A percentile compares a stretch with the other conserved stretches of the same genome.
Conservation (phyloP, 2,797 vertebrate species). For the Cetoscarus ocellatus region DNA sequence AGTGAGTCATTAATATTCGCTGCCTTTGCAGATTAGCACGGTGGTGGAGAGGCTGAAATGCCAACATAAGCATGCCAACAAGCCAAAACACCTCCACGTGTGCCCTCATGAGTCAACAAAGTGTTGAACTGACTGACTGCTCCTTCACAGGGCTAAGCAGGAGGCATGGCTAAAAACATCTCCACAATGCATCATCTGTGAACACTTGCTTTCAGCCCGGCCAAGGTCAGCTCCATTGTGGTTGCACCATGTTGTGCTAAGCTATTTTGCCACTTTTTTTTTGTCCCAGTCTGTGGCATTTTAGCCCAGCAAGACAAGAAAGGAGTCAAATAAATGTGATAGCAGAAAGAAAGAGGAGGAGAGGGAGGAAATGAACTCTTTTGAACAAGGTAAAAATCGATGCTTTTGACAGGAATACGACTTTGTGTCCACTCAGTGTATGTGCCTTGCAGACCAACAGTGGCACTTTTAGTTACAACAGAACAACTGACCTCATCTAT, state of each 20-base stretch:
- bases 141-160: background rate
- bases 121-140: background rate
- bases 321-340: conserved; percentile 12
- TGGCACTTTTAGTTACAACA: background rate
- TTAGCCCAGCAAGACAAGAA: conserved; percentile 8
- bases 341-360: background rate
- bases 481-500: background rate
- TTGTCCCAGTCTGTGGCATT: conserved; percentile 13
- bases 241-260: background rate
- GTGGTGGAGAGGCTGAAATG: too few species aligned
- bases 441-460: background rate
- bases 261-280: conserved; percentile 13
- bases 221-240: background rate
- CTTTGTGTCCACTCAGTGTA: conserved; percentile 7
- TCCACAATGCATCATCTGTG: background rate
- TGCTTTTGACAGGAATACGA: background rate
- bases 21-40: too few species aligned
- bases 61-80: background rate
- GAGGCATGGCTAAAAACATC: background rate
- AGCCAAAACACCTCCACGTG: background rate
- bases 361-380: background rate
- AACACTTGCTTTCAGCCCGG: conserved; percentile 2
- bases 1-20: too few species aligned
- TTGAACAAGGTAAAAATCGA: conserved; percentile 11
- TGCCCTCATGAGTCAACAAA: background rate